phyloP scores from a whole-genome alignment of 2,888 invertebrate genomes.

The Hydrotaea diabolus region DNA sequence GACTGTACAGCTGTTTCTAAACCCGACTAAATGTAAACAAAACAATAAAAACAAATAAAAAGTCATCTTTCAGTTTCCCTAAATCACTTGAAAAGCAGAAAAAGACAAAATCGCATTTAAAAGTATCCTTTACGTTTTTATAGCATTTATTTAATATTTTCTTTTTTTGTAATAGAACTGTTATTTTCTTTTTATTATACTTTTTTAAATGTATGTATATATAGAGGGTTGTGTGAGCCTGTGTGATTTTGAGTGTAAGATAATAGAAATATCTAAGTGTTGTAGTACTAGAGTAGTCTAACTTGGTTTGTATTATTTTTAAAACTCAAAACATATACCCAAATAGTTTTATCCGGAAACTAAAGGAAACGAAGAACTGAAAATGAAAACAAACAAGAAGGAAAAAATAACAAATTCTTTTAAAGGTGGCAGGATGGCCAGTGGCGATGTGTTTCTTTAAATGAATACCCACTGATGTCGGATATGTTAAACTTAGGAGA shows the following conservation, averaged over 20 bases:
- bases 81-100: too few species aligned
- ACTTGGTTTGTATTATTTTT: too few species aligned
- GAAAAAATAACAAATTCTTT: neutral
- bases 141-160: conserved; percentile 52
- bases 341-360: too few species aligned
- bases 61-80: too few species aligned
- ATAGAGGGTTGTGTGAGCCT: conserved; percentile 22
- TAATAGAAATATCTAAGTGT: conserved; percentile 42
- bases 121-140: conserved; percentile 37
- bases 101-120: neutral
- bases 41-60: too few species aligned
- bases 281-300: neutral
- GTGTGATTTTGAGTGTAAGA: conserved; percentile 36
- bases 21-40: too few species aligned
- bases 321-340: too few species aligned
- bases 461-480: neutral
- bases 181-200: conserved; percentile 47
- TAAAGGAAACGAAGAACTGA: neutral
- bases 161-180: conserved; percentile 32
- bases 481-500: conserved; percentile 12
- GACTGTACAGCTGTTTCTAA: too few species aligned
- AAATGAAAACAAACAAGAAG: neutral
- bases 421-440: neutral
- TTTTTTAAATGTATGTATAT: conserved; percentile 40
- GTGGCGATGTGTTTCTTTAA: neutral